phyloP scores from a whole-genome alignment of 2,888 invertebrate genomes.

The Eristalis tenax region DNA sequence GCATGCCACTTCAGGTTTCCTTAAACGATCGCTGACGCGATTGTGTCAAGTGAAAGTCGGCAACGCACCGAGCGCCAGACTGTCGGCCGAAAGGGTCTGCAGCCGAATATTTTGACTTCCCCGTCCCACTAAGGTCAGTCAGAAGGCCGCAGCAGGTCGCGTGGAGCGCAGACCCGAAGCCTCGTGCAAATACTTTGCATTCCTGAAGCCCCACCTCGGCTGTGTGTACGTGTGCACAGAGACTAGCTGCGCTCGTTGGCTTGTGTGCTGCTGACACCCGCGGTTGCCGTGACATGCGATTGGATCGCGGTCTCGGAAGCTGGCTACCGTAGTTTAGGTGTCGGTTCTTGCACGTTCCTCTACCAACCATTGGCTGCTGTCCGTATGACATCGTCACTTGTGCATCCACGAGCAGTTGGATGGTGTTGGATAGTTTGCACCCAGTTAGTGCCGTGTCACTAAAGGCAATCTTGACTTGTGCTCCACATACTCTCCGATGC shows the following conservation, averaged over 20 bases:
- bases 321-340: conserved; percentile 19
- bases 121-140: conserved; percentile 58
- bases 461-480: conserved; percentile 24
- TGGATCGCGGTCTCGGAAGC: conserved; percentile 37
- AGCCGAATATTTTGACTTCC: conserved; percentile 15
- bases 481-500: conserved; percentile 23
- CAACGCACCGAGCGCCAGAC: not conserved
- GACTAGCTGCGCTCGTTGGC: conserved; percentile 16
- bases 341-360: conserved; percentile 41
- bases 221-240: conserved; percentile 4
- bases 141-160: conserved; percentile 5
- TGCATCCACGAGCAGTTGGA: conserved; percentile 4
- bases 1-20: conserved; percentile 57
- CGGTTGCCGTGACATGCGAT: conserved; percentile 54
- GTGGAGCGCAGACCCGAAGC: not conserved
- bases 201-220: conserved; percentile 22
- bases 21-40: conserved; percentile 35
- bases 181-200: conserved; percentile 11
- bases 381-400: conserved; percentile 35
- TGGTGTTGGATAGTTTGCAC: conserved; percentile 1
- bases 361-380: conserved; percentile 4
- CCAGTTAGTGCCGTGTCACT: conserved; percentile 22
- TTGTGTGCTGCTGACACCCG: conserved; percentile 20
- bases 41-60: conserved; percentile 43
- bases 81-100: conserved; percentile 35